Conservation (phyloP, 2,797 vertebrate species). For the Molothrus ater region DNA sequence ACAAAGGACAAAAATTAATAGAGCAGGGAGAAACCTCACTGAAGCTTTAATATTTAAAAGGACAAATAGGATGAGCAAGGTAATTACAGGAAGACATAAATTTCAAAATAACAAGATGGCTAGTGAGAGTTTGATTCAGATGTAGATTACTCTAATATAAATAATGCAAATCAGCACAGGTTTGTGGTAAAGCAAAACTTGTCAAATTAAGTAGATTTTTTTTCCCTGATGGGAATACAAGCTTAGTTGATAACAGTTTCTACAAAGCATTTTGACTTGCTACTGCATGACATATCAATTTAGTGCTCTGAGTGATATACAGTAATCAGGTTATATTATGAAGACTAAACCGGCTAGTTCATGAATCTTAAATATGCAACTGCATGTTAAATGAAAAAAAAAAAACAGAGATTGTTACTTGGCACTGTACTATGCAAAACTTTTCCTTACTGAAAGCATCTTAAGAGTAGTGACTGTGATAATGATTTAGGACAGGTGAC, state of each 20-base stretch:
- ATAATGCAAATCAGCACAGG: neutral
- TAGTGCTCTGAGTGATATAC: neutral
- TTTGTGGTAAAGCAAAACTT: neutral
- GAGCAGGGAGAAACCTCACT: neutral
- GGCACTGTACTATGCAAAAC: neutral
- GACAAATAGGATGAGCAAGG: neutral
- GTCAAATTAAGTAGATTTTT: neutral
- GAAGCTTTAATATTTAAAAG: neutral
- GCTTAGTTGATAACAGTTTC: neutral
- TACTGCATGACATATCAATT: neutral
- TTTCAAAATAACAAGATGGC: neutral
- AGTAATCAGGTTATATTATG: neutral
- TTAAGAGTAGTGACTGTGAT: neutral
- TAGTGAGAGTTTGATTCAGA: neutral
- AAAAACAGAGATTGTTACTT: neutral
- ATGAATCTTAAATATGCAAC: neutral
- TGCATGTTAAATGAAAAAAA: neutral
- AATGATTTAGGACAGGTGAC: neutral
- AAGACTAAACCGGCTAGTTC: neutral
- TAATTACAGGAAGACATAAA: neutral
- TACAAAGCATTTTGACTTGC: neutral
- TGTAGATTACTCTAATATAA: neutral
- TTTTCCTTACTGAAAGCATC: neutral
- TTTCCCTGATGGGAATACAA: neutral
- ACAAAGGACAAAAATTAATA: neutral